Evolutionary conservation across 2,888 invertebrate genomes (phyloP).

Genomic region (Hirtodrosophila histrioides): DNA sequence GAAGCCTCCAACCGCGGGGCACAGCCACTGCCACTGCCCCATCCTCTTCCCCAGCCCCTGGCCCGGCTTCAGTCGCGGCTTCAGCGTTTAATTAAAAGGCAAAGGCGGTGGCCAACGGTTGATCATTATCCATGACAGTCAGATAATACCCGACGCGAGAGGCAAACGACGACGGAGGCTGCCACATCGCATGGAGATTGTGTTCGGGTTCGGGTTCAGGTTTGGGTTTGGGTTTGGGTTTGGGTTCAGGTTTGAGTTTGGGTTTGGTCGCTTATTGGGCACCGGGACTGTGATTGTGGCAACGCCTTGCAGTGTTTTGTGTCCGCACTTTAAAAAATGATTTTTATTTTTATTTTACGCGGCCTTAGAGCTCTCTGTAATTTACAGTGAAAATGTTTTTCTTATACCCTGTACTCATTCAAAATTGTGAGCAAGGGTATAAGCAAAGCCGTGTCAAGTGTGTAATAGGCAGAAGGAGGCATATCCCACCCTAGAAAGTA

Average conservation of each 20-base stretch:
- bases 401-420: not conserved
- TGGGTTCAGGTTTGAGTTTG: constrained; percentile 37
- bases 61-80: constrained; percentile 58
- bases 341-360: constrained; percentile 36
- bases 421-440: too few species aligned
- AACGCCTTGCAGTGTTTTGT: constrained; percentile 46
- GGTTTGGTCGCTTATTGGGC: constrained; percentile 13
- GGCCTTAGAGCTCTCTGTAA: constrained; percentile 30
- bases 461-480: too few species aligned
- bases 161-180: constrained; percentile 18
- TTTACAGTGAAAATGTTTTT: constrained; percentile 31
- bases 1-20: constrained; percentile 11
- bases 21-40: not conserved
- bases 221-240: constrained; percentile 6
- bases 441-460: too few species aligned
- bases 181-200: constrained; percentile 29
- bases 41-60: too few species aligned
- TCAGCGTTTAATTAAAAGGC: constrained; percentile 77
- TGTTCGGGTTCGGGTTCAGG: constrained; percentile 7
- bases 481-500: too few species aligned
- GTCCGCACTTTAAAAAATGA: constrained; percentile 61
- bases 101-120: constrained; percentile 70
- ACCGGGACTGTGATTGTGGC: constrained; percentile 42
- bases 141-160: constrained; percentile 37
- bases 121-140: constrained; percentile 68